Base-by-base conservation (phyloP, 2,113 vertebrate genomes). In the Bos indicus region DNA sequence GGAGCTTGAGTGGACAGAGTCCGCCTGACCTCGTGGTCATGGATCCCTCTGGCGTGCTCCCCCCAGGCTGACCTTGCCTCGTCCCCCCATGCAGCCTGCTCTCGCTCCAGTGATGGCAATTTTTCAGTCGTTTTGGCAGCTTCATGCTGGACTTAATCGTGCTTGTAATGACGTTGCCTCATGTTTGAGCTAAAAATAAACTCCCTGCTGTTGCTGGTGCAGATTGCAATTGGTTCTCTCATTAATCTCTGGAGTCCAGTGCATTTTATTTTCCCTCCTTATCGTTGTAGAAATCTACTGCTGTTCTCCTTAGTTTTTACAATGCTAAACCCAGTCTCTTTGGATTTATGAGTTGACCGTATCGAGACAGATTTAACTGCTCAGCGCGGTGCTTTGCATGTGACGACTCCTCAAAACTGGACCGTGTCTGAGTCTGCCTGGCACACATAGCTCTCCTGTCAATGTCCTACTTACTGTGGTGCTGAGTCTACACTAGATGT, bases 151-250 rank as follows among this genome's bases (percentile, higher is more conserved):
- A 62, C 77, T 97, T 96, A 85, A 94, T 94, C 62, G 36, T 95
- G 88, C 90, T 85, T 88, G 17, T 88, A 91, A 96, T 92, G 96
- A 94, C 4, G 7, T 82, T 43, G 84, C 81, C 96, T 96, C 81
- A 59, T 88, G 92, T 96, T 96, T 56, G 92, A 92, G 77, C 92
- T 98, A 97, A 97, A 97, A 98, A 97, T 98, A 98, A 90, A 90
- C 21, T 12, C 84, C 83, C 36, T 74, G 52, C 97, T 77, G 36
- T 83, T 77, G 80, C 80, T 52, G 52, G 43, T 77, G 56, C 48
- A 36, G 60, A 19, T 33, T 86, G 77, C 91, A 30, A 1, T 88
- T 92, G 54, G 40, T 92, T 95, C 95, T 95, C 51, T 95, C 90
- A 71, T 95, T 93, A 93, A 88, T 92, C 52, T 78, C 3, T 43